Evolutionary conservation across 2,888 invertebrate species (phyloP).

Genomic region (Volucella inflata): DNA sequence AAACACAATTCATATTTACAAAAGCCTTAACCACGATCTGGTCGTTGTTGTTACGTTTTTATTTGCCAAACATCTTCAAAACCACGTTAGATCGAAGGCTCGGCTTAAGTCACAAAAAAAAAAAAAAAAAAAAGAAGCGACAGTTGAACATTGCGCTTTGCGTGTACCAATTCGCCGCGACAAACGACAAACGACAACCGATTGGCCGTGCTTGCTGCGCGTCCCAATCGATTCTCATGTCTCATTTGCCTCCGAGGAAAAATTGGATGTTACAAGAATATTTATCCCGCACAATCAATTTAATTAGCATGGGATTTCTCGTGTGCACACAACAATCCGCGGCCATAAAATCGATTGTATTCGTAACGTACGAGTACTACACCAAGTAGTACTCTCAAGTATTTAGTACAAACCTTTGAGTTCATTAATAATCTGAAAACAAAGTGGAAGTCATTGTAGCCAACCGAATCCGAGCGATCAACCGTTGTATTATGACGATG

Average conservation of each 20-base stretch:
- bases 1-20: no score
- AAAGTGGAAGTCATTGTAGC: slow-evolving; percentile 43
- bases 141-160: slow-evolving; percentile 43
- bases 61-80: slow-evolving; percentile 46
- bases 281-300: slow-evolving; percentile 73
- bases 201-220: not conserved
- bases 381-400: slow-evolving; percentile 27
- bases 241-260: slow-evolving; percentile 69
- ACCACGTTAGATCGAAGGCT: not conserved
- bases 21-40: slow-evolving; percentile 29
- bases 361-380: no score
- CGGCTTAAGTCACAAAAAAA: not conserved
- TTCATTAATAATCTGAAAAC: slow-evolving; percentile 69
- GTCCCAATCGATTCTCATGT: slow-evolving; percentile 61
- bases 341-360: slow-evolving; percentile 22
- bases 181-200: slow-evolving; percentile 22
- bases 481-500: slow-evolving; percentile 10
- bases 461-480: slow-evolving; percentile 5
- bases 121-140: not conserved
- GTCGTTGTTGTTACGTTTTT: slow-evolving; percentile 19
- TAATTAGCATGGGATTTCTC: slow-evolving; percentile 65
- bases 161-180: slow-evolving; percentile 67
- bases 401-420: slow-evolving; percentile 60
- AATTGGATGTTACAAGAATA: slow-evolving; percentile 69
- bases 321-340: slow-evolving; percentile 23